A percentile compares a stretch with the other conserved stretches of the same genome.
Evolutionary conservation across 1,140 invertebrate genomes (phyloP).

Genomic region (Trachelipus rathkii): DNA sequence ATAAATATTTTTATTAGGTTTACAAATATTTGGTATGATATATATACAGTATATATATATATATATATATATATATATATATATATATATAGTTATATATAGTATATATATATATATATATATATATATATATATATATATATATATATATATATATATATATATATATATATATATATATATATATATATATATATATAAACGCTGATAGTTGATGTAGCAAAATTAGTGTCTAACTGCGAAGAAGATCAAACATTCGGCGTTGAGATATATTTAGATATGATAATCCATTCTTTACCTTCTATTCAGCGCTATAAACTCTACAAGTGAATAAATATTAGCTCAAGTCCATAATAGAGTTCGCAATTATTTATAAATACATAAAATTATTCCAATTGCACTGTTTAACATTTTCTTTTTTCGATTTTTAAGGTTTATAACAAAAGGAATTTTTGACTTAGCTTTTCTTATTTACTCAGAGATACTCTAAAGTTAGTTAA

Average conservation of each 20-base stretch:
- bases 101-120: neutral
- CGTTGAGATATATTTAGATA: constrained; percentile 11
- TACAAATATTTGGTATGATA: no score
- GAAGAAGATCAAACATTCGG: constrained; percentile 7
- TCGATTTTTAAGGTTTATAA: no score
- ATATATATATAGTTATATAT: neutral
- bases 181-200: neutral
- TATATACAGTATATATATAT: no score
- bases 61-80: no score
- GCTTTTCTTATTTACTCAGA: no score
- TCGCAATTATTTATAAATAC: constrained; percentile 6
- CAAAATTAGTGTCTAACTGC: neutral
- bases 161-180: constrained; percentile 2
- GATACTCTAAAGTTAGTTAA: no score
- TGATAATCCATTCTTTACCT: neutral
- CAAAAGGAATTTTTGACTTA: no score
- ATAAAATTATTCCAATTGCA: neutral
- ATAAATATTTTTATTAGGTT: no score
- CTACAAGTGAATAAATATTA: neutral
- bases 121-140: no score
- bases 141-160: neutral
- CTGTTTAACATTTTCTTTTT: neutral
- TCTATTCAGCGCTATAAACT: neutral
- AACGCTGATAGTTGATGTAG: neutral
- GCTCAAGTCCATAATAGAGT: neutral